Percentiles rank a stretch among this genome's conserved stretches.
phyloP scores from a whole-genome alignment of 1,140 invertebrate genomes.

The Atopsyche davidsoni region DNA sequence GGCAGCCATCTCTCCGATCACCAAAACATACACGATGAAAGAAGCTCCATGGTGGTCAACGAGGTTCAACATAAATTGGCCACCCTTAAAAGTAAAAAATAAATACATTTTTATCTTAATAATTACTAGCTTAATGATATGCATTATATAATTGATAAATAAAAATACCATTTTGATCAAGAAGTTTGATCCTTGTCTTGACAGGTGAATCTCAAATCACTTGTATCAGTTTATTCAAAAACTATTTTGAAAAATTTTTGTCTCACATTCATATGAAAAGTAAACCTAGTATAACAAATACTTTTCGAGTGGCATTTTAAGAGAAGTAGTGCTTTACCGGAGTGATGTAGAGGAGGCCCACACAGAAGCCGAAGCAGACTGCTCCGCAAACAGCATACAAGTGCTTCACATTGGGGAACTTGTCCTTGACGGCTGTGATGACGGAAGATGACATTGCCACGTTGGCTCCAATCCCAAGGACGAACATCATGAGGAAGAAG shows the following conservation, averaged over 20 bases:
- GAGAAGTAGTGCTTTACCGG: slow-evolving; percentile 54
- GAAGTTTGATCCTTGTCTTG: too few relatives aligned
- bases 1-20: slow-evolving; percentile 57
- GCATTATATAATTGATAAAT: too few relatives aligned
- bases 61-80: slow-evolving; percentile 70
- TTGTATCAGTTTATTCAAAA: too few relatives aligned
- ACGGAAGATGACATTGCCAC: slow-evolving; percentile 61
- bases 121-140: too few relatives aligned
- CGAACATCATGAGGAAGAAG: slow-evolving; percentile 85
- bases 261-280: too few relatives aligned
- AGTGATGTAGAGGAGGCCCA: slow-evolving; percentile 68
- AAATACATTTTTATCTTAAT: too few relatives aligned
- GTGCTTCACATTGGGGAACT: slow-evolving; percentile 49
- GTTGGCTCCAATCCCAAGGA: slow-evolving; percentile 70
- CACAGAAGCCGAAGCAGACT: slow-evolving; percentile 55
- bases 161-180: too few relatives aligned
- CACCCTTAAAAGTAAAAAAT: slow-evolving; percentile 65
- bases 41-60: slow-evolving; percentile 73
- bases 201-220: too few relatives aligned
- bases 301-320: too few relatives aligned
- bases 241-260: too few relatives aligned
- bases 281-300: too few relatives aligned
- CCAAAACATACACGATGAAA: slow-evolving; percentile 63
- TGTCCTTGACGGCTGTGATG: slow-evolving; percentile 64
- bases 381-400: slow-evolving; percentile 45